Percentiles rank a stretch among this genome's conserved stretches.
Evolutionary conservation across 2,797 vertebrate genomes (phyloP).

Genomic region (Tokudaia tokunoshimensis): DNA sequence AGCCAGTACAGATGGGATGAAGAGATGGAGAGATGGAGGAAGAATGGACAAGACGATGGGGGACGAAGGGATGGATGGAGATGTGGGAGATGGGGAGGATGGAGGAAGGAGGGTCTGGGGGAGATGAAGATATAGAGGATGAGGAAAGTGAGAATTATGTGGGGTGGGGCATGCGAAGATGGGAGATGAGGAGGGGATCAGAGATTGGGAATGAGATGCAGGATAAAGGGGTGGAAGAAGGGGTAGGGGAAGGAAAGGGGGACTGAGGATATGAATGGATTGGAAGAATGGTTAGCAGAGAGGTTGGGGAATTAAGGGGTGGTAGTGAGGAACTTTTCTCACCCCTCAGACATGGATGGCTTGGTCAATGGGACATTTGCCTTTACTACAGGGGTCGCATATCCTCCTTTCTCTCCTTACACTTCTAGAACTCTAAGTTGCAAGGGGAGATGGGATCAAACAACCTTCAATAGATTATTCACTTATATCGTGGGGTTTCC

Average conservation of each 20-base stretch:
- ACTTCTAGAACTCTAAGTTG: fast-evolving
- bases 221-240: background rate
- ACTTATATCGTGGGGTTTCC: background rate
- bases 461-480: background rate
- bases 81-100: background rate
- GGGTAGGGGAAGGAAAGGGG: background rate
- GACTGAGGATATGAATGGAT: too few species aligned
- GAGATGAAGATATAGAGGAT: background rate
- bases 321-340: background rate
- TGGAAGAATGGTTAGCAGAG: background rate
- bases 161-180: background rate
- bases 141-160: background rate
- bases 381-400: too few species aligned
- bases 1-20: background rate
- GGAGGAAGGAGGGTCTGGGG: background rate
- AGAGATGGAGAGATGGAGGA: background rate
- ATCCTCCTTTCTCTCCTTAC: background rate
- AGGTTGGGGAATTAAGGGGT: background rate
- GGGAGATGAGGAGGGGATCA: background rate
- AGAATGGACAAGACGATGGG: background rate
- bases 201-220: too few species aligned
- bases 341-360: fast-evolving
- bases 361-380: background rate
- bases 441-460: too few species aligned
- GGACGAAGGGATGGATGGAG: background rate